phyloP scores from a whole-genome alignment of 2,888 invertebrate genomes.

The Platypus cylindrus region DNA sequence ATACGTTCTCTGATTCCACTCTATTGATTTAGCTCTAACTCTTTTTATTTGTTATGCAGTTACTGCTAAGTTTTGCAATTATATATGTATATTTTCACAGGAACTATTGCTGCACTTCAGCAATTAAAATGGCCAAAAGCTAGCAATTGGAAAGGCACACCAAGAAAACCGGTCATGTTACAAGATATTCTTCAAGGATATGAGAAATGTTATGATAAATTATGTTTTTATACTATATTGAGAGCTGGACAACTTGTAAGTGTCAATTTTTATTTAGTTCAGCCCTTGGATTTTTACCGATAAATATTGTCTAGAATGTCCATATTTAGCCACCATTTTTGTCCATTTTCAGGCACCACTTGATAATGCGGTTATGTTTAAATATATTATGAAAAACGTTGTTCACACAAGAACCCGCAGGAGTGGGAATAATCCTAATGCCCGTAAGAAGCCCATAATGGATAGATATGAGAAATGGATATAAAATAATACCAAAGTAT shows the following conservation, averaged over 20 bases:
- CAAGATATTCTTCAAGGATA: conserved; percentile 57
- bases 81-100: conserved; percentile 6
- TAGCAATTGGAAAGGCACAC: conserved; percentile 40
- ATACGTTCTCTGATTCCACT: background rate
- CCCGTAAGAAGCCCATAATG: no score
- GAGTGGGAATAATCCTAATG: no score
- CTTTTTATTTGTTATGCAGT: background rate
- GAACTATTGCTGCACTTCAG: conserved; percentile 50
- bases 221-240: conserved; percentile 66
- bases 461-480: no score
- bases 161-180: conserved; percentile 35
- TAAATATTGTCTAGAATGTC: no score
- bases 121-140: conserved; percentile 41
- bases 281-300: no score
- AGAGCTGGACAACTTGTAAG: conserved; percentile 66
- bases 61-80: background rate
- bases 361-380: no score
- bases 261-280: background rate
- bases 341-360: no score
- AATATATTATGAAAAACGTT: no score
- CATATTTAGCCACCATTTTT: no score
- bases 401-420: no score
- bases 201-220: conserved; percentile 51
- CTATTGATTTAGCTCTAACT: background rate
- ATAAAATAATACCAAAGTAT: no score